phyloP scores from a whole-genome alignment of 2,797 vertebrate species.

The Acridotheres tristis region DNA sequence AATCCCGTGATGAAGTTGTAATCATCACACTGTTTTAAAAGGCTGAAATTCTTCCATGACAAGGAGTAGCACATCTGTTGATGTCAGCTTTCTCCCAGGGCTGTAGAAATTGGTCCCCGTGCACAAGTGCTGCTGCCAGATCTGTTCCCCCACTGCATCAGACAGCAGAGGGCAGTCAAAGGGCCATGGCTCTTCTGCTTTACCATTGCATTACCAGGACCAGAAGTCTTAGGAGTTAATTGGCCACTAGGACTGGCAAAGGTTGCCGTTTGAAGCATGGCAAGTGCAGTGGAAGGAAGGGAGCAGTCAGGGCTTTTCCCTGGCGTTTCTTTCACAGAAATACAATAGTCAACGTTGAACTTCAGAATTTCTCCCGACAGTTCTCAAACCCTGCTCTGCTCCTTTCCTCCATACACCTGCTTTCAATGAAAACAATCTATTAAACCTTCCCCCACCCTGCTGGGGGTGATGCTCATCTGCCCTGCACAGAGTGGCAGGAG shows the following conservation, averaged over 20 bases:
- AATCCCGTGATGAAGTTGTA: neutral
- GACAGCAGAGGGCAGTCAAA: neutral
- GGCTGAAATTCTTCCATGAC: neutral
- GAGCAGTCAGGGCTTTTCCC: neutral
- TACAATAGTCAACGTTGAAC: accelerated
- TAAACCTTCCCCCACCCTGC: neutral
- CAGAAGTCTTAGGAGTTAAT: neutral
- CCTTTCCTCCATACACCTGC: neutral
- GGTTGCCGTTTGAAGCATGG: neutral
- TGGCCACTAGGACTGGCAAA: neutral
- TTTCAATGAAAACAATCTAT: neutral
- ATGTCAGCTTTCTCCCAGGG: too few relatives aligned
- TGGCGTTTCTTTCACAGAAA: neutral
- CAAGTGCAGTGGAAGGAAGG: neutral
- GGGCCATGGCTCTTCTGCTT: neutral
- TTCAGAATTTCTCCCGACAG: neutral
- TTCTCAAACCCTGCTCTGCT: neutral
- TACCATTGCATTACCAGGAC: neutral
- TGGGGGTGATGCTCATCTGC: neutral
- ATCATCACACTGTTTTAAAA: neutral
- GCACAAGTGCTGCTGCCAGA: neutral
- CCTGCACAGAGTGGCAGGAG: conserved; percentile 81
- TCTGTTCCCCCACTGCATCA: neutral
- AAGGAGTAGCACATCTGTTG: neutral
- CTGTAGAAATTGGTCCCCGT: neutral